Evolutionary conservation across 2,797 vertebrate species (phyloP).

Genomic region (Anabas testudineus): DNA sequence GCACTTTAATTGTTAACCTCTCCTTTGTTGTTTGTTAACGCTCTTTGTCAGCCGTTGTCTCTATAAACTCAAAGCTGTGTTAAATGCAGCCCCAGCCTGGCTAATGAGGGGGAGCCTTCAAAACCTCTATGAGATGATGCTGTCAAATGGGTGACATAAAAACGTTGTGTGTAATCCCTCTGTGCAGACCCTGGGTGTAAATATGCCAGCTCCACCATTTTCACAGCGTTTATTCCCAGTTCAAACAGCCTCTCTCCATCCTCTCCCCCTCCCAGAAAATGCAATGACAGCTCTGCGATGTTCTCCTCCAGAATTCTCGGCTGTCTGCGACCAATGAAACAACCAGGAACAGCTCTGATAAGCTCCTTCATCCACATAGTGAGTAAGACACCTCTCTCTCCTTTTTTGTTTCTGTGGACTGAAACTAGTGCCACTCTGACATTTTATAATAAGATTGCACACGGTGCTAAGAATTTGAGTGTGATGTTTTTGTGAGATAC

Average conservation of each 20-base stretch:
- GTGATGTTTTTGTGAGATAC: slow-evolving; percentile 34
- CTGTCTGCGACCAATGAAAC: slow-evolving; percentile 73
- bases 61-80: slow-evolving; percentile 77
- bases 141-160: slow-evolving; percentile 80
- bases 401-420: slow-evolving; percentile 67
- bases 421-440: slow-evolving; percentile 71
- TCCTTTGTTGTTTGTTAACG: slow-evolving; percentile 71
- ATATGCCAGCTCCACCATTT: slow-evolving; percentile 84
- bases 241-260: slow-evolving; percentile 76
- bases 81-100: slow-evolving; percentile 71
- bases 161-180: slow-evolving; percentile 75
- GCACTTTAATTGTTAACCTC: slow-evolving; percentile 70
- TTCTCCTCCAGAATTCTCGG: slow-evolving; percentile 69
- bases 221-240: slow-evolving; percentile 80
- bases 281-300: slow-evolving; percentile 80
- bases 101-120: slow-evolving; percentile 80
- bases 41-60: slow-evolving; percentile 75
- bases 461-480: slow-evolving; percentile 25
- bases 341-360: slow-evolving; percentile 79
- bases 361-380: slow-evolving; percentile 74
- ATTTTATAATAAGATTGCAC: slow-evolving; percentile 44
- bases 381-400: slow-evolving; percentile 69
- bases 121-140: slow-evolving; percentile 74
- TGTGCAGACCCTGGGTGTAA: slow-evolving; percentile 78
- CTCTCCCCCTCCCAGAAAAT: slow-evolving; percentile 60